Conservation (phyloP, 2,113 vertebrate genomes). For the Xenopus borealis region DNA sequence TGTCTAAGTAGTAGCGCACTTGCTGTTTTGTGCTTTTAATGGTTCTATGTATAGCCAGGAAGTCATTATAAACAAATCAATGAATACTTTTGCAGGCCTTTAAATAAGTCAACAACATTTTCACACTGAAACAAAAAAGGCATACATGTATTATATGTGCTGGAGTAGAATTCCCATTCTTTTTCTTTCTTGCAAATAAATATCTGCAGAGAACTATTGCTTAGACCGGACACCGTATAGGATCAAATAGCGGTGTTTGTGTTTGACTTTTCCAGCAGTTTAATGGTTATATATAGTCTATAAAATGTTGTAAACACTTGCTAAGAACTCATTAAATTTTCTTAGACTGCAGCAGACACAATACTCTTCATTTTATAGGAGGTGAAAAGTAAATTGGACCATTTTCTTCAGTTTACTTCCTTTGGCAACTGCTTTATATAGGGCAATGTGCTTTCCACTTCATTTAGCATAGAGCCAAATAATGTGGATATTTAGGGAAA, state of each 20-base stretch:
- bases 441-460: neutral
- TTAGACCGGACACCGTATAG: neutral
- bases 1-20: no score
- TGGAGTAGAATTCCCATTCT: neutral
- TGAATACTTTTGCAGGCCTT: no score
- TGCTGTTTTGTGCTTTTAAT: no score
- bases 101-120: no score
- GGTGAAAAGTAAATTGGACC: neutral
- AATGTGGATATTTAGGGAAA: neutral
- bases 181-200: neutral
- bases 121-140: no score
- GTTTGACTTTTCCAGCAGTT: neutral
- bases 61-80: no score
- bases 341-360: neutral
- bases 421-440: neutral
- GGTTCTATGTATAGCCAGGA: no score
- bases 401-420: neutral
- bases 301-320: neutral
- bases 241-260: neutral
- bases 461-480: neutral
- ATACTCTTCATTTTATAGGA: conserved; percentile 5
- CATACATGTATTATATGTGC: no score
- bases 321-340: neutral
- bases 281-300: neutral
- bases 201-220: neutral